Evolutionary conservation across 1,140 invertebrate species (phyloP).

Genomic region (Pseudomyrmex flavicornis): DNA sequence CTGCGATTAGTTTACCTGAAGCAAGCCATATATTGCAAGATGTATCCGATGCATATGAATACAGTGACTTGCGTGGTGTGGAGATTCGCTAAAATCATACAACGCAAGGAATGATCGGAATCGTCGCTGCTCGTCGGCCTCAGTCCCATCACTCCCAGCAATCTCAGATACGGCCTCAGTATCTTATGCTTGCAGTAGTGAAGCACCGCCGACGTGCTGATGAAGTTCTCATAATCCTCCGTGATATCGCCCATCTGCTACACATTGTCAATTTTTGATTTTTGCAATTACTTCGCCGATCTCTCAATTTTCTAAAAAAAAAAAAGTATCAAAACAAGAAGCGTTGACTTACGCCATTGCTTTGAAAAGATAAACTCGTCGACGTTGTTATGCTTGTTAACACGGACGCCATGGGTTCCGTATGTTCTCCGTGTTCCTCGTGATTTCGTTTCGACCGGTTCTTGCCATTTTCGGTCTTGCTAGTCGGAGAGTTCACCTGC

Average conservation of each 20-base stretch:
- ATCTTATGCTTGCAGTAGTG: slow-evolving; percentile 93
- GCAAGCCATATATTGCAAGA: slow-evolving; percentile 91
- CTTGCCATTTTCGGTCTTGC: slow-evolving; percentile 76
- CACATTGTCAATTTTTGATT: too few species aligned
- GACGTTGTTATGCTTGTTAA: slow-evolving; percentile 74
- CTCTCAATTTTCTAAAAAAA: too few species aligned
- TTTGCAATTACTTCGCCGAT: too few species aligned
- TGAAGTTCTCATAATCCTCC: slow-evolving; percentile 87
- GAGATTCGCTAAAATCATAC: slow-evolving; percentile 87
- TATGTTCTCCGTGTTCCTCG: slow-evolving; percentile 69
- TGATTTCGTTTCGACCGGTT: slow-evolving; percentile 70
- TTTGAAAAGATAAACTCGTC: slow-evolving; percentile 70
- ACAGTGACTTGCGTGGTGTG: slow-evolving; percentile 89
- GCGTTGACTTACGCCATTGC: slow-evolving; percentile 79
- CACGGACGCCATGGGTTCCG: slow-evolving; percentile 76
- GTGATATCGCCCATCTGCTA: slow-evolving; percentile 88
- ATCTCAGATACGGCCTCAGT: slow-evolving; percentile 89
- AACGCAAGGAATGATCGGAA: slow-evolving; percentile 83
- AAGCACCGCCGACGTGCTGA: slow-evolving; percentile 91
- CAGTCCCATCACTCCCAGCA: slow-evolving; percentile 90
- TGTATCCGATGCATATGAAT: slow-evolving; percentile 89
- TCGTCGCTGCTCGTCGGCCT: slow-evolving; percentile 88
- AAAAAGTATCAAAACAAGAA: too few species aligned
- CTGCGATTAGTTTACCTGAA: slow-evolving; percentile 86
- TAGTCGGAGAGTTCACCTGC: slow-evolving; percentile 73